Evolutionary conservation across 1,140 invertebrate genomes (phyloP).

Genomic region (Aphelenchoides fujianensis): DNA sequence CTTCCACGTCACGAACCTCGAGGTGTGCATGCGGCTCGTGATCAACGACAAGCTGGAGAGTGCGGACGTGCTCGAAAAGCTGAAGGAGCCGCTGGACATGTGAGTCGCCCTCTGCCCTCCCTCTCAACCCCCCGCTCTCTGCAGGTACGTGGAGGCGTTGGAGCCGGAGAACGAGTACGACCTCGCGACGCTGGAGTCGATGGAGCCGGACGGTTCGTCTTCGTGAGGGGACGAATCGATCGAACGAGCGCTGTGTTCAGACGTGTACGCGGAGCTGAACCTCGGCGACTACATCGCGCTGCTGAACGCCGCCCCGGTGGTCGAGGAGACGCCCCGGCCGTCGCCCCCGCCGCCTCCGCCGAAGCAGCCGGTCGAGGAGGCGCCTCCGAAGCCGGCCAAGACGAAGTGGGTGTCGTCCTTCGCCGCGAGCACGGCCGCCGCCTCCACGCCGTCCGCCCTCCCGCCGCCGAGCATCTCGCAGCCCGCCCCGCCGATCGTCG

Average conservation of each 20-base stretch:
- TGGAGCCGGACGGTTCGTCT: constrained; percentile 54
- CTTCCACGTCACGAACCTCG: constrained; percentile 93
- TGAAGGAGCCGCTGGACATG: constrained; percentile 64
- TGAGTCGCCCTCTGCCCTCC: too few relatives aligned
- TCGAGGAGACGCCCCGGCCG: too few relatives aligned
- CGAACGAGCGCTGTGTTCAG: constrained; percentile 48
- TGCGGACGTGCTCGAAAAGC: constrained; percentile 68
- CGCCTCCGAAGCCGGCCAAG: too few relatives aligned
- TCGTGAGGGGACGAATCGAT: constrained; percentile 3
- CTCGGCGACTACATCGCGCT: constrained; percentile 48
- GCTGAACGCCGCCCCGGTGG: too few relatives aligned
- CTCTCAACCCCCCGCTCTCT: too few relatives aligned
- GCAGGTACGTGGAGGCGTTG: constrained; percentile 63
- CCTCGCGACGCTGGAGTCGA: constrained; percentile 66
- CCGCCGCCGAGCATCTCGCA: too few relatives aligned
- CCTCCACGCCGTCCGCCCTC: too few relatives aligned
- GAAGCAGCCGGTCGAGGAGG: too few relatives aligned
- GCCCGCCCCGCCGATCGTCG: too few relatives aligned
- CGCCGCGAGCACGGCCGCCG: too few relatives aligned
- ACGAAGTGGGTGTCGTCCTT: too few relatives aligned
- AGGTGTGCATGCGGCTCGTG: constrained; percentile 91
- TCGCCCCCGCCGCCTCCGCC: too few relatives aligned
- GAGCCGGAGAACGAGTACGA: constrained; percentile 78
- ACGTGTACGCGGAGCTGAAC: constrained; percentile 58
- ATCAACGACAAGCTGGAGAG: constrained; percentile 94